Conservation (phyloP, 64 coral and sea anemone species). For the Montipora sp. region DNA sequence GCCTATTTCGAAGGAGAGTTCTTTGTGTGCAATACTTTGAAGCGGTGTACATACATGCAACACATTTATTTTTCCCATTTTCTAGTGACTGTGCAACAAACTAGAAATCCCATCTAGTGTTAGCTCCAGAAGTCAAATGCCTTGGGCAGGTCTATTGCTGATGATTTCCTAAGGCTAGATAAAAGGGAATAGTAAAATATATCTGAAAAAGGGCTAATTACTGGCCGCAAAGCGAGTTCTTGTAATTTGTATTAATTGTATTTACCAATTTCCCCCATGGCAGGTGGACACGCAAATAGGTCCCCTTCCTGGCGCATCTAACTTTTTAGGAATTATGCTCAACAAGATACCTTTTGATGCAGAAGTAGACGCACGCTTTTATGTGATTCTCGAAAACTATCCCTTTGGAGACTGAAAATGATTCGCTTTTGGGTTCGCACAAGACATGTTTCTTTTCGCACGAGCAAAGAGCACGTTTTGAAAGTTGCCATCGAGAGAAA, state of each 20-base stretch:
- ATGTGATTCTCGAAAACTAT: conserved; percentile 43
- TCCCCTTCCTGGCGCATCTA: conserved; percentile 29
- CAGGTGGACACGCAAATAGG: conserved; percentile 48
- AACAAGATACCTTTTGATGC: conserved; percentile 35
- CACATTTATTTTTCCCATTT: background rate
- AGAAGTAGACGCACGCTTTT: conserved; percentile 24
- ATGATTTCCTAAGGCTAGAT: conserved; percentile 42
- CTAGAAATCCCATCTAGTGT: background rate
- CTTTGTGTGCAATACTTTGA: background rate
- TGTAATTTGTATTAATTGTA: background rate
- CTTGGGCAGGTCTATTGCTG: background rate
- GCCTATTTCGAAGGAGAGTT: background rate
- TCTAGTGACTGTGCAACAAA: background rate
- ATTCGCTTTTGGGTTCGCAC: conserved; percentile 46
- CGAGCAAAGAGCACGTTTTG: background rate
- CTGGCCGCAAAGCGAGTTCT: background rate
- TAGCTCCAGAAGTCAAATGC: background rate
- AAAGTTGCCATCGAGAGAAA: background rate
- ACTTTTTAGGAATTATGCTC: conserved; percentile 35
- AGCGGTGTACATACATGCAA: background rate
- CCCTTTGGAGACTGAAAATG: conserved; percentile 44
- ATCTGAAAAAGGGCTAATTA: background rate
- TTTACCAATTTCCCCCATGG: conserved; percentile 44
- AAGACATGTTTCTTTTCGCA: no score
- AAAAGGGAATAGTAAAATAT: conserved; percentile 40